A percentile compares a stretch with the other conserved stretches of the same genome.
These are phyloP conservation scores for Andrena camellia DNA, from an alignment of 2,888 invertebrate genomes.

Conservation along the genomic window DNA sequence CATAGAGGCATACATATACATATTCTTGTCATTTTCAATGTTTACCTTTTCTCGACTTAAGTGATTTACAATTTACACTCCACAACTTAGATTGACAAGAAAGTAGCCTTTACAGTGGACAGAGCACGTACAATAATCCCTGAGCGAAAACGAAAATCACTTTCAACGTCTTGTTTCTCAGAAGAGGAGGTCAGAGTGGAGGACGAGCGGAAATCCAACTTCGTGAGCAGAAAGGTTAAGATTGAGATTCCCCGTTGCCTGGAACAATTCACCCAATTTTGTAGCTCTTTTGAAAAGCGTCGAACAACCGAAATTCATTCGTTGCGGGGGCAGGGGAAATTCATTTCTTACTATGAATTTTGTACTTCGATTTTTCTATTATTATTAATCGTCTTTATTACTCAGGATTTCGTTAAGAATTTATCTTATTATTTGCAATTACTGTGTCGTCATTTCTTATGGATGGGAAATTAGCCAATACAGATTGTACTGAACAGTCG, in stretches of 20 bases:
- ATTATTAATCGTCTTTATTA: no score
- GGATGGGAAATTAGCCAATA: no score
- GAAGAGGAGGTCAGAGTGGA: constrained; percentile 5
- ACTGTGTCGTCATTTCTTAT: constrained; percentile 1
- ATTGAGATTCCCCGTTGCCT: constrained; percentile 21
- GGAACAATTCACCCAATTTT: constrained; percentile 23
- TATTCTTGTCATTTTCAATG: neutral
- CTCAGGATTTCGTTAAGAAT: neutral
- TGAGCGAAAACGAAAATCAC: constrained; percentile 27
- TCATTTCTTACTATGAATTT: constrained; percentile 36
- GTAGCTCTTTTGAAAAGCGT: constrained; percentile 11
- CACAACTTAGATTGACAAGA: neutral
- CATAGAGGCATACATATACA: neutral
- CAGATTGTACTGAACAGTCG: no score
- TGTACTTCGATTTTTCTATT: constrained; percentile 1
- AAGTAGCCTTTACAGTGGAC: neutral
- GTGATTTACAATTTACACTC: neutral
- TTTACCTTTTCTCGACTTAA: neutral
- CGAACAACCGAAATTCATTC: constrained; percentile 35
- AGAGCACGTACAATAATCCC: constrained; percentile 9
- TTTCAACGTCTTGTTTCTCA: constrained; percentile 12
- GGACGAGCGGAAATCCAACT: constrained; percentile 36
- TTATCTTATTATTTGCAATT: constrained; percentile 24
- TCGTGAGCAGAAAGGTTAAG: constrained; percentile 38
- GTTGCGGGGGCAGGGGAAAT: neutral